Base-by-base conservation (phyloP, 2,888 invertebrate genomes). In the Hymenopus coronatus region DNA sequence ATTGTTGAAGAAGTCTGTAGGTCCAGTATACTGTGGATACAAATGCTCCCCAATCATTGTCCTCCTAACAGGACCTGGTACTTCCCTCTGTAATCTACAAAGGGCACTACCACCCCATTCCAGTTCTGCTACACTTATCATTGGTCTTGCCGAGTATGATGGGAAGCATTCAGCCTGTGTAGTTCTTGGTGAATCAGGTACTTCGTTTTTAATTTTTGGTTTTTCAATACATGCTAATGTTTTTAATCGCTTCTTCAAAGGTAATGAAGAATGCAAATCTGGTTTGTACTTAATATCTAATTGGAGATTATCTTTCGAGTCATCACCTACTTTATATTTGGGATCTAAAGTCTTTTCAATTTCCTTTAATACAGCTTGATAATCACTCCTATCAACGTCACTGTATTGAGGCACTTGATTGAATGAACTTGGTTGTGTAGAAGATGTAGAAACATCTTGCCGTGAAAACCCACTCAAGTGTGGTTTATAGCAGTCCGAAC, bases 101-200 rank as follows among this genome's bases (percentile, higher is more conserved):
- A n/a, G 54, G 40, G 40, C 40, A 92, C 91, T 70, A 25, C 54
- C 54, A 70, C 54, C 54, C 54, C 54, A 70, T 70, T 93, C 92
- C 14, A 93, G 90, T 90, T 93, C 93, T 6, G 93, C 93, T 83
- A 93, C 93, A 89, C 93, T 93, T 28, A 93, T 92, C 92, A 93
- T 93, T 7, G 92, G 93, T 15, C 92, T 92, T 25, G 93, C 92
- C 20, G 93, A 93, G 91, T 93, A 93, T 89, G 93, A 93, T n/a
- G 90, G 90, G 82, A 90, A 88, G 82, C 89, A 85, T 33, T 89
- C 89, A 46, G 54, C 54, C 54, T 70, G 54, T 25, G 54, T 70
- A 70, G 54, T 70, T 70, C 54, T 70, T 20, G 54, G 25, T 70
- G 20, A 20, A 20, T 70, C 54, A 70, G 54, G 54, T 70, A 20